A percentile compares a stretch with the other conserved stretches of the same genome.
These are phyloP conservation scores for Mimas tiliae DNA, from an alignment of 2,888 invertebrate species.

Conservation along the genomic window DNA sequence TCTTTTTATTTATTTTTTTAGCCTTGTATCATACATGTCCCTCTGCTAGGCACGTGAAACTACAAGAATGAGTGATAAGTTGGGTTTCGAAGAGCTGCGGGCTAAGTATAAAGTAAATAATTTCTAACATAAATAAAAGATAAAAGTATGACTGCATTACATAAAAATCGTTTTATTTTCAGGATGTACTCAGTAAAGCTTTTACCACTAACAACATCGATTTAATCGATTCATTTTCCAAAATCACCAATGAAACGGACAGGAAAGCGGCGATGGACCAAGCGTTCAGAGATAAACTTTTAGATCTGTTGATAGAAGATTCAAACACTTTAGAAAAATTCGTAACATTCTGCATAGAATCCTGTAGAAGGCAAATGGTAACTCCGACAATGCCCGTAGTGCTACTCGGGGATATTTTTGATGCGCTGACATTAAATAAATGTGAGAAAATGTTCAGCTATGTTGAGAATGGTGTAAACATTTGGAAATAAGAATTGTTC, in stretches of 20 bases:
- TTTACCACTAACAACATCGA: slow-evolving; percentile 77
- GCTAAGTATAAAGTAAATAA: slow-evolving; percentile 69
- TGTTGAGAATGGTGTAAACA: slow-evolving; percentile 94
- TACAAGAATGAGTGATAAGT: slow-evolving; percentile 48
- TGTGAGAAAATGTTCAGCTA: slow-evolving; percentile 95
- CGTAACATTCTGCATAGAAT: slow-evolving; percentile 90
- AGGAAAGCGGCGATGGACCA: slow-evolving; percentile 92
- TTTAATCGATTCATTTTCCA: slow-evolving; percentile 74
- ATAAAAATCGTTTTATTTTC: slow-evolving; percentile 37
- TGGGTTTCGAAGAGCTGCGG: slow-evolving; percentile 73
- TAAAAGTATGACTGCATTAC: background rate
- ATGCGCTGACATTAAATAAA: slow-evolving; percentile 92
- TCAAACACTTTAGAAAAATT: slow-evolving; percentile 87
- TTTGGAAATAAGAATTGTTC: slow-evolving; percentile 97
- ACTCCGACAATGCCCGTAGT: slow-evolving; percentile 95
- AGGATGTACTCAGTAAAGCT: slow-evolving; percentile 79
- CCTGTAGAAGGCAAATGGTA: slow-evolving; percentile 91
- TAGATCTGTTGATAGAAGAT: slow-evolving; percentile 86
- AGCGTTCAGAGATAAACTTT: slow-evolving; percentile 89
- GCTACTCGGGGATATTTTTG: slow-evolving; percentile 95
- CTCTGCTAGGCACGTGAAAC: too few relatives aligned
- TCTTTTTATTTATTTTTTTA: too few relatives aligned
- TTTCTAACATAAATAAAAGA: slow-evolving; percentile 37
- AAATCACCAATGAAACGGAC: slow-evolving; percentile 85
- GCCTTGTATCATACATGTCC: too few relatives aligned